Conservation (phyloP, 2,113 vertebrate species). For the Garra rufa region DNA sequence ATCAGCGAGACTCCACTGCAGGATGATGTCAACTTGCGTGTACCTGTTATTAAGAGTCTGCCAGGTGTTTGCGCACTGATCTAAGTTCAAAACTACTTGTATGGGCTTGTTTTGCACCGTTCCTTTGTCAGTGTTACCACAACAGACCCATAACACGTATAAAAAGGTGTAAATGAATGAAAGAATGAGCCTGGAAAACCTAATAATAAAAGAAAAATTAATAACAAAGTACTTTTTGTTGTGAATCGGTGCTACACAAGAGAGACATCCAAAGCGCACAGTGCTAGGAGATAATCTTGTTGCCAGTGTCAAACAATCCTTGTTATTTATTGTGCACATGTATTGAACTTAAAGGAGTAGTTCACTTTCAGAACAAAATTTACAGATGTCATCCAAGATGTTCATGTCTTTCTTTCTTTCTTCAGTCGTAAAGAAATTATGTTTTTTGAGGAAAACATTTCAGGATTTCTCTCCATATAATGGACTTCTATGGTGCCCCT, state of each 20-base stretch:
- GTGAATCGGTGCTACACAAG: not conserved
- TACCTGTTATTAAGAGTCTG: conserved; percentile 12
- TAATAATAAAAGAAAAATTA: not conserved
- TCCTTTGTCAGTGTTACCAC: not conserved
- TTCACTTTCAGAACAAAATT: no score
- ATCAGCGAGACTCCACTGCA: conserved; percentile 33
- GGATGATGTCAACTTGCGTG: conserved; percentile 32
- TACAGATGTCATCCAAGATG: no score
- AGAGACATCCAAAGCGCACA: not conserved
- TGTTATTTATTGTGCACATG: no score
- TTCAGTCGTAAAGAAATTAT: no score
- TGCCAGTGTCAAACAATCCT: not conserved
- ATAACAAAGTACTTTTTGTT: not conserved
- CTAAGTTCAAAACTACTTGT: not conserved
- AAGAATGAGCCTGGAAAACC: not conserved
- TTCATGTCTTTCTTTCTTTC: no score
- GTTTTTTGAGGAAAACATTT: no score
- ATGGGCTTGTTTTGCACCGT: conserved; percentile 17
- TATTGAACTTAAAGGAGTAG: no score
- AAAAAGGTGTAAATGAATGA: not conserved
- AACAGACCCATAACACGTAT: conserved; percentile 5
- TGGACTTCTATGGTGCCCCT: no score
- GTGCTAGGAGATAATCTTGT: not conserved
- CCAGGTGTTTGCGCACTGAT: not conserved
- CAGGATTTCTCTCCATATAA: no score